Conservation (phyloP, 2,888 invertebrate species). For the Deilephila elpenor region DNA sequence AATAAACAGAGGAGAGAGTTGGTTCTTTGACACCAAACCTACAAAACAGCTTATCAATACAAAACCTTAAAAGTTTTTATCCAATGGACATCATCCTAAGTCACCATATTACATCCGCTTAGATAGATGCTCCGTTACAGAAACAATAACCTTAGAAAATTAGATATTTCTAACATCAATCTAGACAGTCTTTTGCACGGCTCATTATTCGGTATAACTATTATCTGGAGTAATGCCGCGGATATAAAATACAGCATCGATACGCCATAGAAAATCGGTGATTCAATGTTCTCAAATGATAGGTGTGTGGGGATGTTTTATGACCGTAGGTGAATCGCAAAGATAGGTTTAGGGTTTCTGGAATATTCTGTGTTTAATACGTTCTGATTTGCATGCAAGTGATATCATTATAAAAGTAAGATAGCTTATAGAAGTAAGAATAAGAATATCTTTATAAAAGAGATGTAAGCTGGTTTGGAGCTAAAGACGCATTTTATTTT, state of each 20-base stretch:
- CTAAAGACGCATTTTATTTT: too few relatives aligned
- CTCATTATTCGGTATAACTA: neutral
- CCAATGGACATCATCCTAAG: too few relatives aligned
- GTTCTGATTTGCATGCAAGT: neutral
- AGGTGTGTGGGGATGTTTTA: conserved; percentile 17
- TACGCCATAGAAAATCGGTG: conserved; percentile 17
- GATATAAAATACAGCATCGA: neutral
- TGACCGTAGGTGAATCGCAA: neutral
- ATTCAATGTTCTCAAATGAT: conserved; percentile 9
- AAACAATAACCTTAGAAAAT: neutral
- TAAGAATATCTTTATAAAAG: too few relatives aligned
- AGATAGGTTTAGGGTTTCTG: neutral
- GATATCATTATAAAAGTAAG: too few relatives aligned
- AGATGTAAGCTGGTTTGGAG: too few relatives aligned
- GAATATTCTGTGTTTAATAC: neutral
- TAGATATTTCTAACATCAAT: neutral
- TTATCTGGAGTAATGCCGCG: neutral
- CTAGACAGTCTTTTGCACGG: neutral
- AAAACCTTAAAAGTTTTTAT: too few relatives aligned
- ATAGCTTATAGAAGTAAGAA: too few relatives aligned
- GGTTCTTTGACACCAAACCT: too few relatives aligned
- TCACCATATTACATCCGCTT: too few relatives aligned
- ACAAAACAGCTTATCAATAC: too few relatives aligned
- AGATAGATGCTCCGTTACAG: too few relatives aligned
- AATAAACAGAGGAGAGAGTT: too few relatives aligned